Percentiles rank a stretch among this genome's conserved stretches.
These are phyloP conservation scores for Druon quercuslanigerum DNA, from an alignment of 1,140 invertebrate species.

Conservation along the genomic window DNA sequence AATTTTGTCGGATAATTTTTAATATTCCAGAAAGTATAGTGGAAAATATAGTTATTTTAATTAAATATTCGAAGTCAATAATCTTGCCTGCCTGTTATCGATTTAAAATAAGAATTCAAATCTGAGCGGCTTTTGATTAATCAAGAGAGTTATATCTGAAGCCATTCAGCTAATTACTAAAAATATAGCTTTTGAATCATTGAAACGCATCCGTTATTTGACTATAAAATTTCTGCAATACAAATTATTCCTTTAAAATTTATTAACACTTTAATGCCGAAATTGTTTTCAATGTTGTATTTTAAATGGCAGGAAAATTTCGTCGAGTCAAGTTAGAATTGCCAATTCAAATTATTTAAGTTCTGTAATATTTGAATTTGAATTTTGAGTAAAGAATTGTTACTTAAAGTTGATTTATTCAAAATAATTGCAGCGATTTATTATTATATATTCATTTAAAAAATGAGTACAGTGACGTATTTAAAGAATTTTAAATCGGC, in stretches of 20 bases:
- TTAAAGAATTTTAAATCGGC: slow-evolving; percentile 15
- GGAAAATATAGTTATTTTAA: neutral
- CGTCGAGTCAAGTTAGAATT: too few relatives aligned
- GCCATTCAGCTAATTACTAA: neutral
- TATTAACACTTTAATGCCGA: too few relatives aligned
- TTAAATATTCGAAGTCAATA: neutral
- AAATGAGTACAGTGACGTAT: too few relatives aligned
- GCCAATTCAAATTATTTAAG: slow-evolving; percentile 32
- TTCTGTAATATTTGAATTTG: slow-evolving; percentile 33
- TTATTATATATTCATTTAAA: too few relatives aligned
- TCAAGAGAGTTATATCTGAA: neutral
- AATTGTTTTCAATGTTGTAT: too few relatives aligned
- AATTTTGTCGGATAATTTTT: too few relatives aligned
- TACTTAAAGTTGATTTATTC: too few relatives aligned
- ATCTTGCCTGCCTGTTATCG: neutral
- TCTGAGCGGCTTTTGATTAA: neutral
- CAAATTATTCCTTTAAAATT: too few relatives aligned
- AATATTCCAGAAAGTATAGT: neutral
- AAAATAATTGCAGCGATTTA: too few relatives aligned
- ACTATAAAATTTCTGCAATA: neutral
- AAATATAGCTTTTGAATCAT: neutral
- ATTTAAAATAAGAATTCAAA: neutral
- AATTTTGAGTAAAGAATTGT: slow-evolving; percentile 20
- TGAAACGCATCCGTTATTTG: neutral
- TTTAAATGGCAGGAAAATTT: too few relatives aligned